Base-by-base conservation (phyloP, 2,113 vertebrate genomes). In the Malurus elegans region DNA sequence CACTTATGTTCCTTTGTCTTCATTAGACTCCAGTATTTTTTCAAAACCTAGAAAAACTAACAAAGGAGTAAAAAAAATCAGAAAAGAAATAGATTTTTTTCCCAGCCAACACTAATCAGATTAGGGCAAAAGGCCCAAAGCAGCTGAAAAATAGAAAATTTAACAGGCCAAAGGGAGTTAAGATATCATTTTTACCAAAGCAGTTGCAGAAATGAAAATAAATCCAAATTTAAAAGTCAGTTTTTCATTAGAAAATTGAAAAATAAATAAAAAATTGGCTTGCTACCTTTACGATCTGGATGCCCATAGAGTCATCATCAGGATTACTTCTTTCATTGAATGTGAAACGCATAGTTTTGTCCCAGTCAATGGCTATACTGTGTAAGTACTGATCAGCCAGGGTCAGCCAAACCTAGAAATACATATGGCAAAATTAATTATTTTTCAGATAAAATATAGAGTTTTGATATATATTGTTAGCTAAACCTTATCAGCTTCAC, bases 311-410 rank as follows among this genome's bases (percentile, higher is more conserved):
- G 92, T 99, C 99, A 79, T 99, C 99, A 79, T 99, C 99, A 24
- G 99, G 99, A 97, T 99, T 99, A 94, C 99, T 99, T 76, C 99
- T 99, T 94, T 99, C 99, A 84, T 99, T 99, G 88, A 99, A 99
- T 17, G 99, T 98, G 73, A 99, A 99, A 24, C 99, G 98, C 97
- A 99, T 98, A 6, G 99, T 99, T 98, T 99, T 99, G 86, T 99
- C 99, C 99, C 99, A 99, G 94, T 99, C 99, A 44, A 99, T 99
- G 65, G 99, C 99, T 96, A 99, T 99, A 72, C 98, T 99, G 95
- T 99, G 99, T 54, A 99, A 98, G 95, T 99, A 99, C 86, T 99
- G 99, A 96, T 99, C 99, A 42, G 99, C 99, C 45, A 99, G 95
- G 2, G 99, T 99, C 62, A 99, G 93, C 99, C 99, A 99, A 83